Evolutionary conservation across 2,888 invertebrate genomes (phyloP).

Genomic region (Ariolimax columbianus): DNA sequence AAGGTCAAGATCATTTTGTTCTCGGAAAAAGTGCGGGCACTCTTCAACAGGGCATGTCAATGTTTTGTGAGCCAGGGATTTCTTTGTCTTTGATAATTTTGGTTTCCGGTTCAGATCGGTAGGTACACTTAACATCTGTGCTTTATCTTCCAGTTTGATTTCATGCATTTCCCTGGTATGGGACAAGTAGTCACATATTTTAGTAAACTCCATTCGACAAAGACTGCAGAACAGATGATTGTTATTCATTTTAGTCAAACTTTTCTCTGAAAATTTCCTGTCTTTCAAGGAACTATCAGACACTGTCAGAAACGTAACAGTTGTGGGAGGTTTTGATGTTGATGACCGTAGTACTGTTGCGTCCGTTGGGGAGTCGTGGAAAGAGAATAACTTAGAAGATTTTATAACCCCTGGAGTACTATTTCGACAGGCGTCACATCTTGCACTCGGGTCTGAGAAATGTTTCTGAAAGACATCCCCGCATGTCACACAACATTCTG

Average conservation of each 20-base stretch:
- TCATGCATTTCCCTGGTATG: slow-evolving; percentile 42
- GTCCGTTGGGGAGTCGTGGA: slow-evolving; percentile 21
- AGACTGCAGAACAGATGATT: slow-evolving; percentile 45
- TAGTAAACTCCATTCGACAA: slow-evolving; percentile 45
- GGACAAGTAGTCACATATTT: slow-evolving; percentile 45
- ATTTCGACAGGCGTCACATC: slow-evolving; percentile 34
- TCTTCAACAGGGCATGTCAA: slow-evolving; percentile 51
- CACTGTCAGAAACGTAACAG: not conserved
- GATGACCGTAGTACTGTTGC: not conserved
- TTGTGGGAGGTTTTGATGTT: not conserved
- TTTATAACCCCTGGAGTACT: slow-evolving; percentile 13
- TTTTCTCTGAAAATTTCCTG: not conserved
- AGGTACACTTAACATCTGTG: not conserved
- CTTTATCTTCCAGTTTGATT: not conserved
- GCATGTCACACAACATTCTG: slow-evolving; percentile 42
- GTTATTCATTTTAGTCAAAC: slow-evolving; percentile 19
- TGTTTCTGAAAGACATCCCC: slow-evolving; percentile 39
- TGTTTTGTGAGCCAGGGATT: slow-evolving; percentile 47
- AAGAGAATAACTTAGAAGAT: slow-evolving; percentile 43
- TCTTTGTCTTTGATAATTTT: slow-evolving; percentile 44
- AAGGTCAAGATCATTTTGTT: slow-evolving; percentile 57
- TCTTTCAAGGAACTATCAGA: not conserved
- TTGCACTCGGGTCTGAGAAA: slow-evolving; percentile 25
- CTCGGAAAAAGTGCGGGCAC: slow-evolving; percentile 49
- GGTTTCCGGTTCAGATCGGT: not conserved